Conservation (phyloP, 2,888 invertebrate genomes). For the Torymus texanus region DNA sequence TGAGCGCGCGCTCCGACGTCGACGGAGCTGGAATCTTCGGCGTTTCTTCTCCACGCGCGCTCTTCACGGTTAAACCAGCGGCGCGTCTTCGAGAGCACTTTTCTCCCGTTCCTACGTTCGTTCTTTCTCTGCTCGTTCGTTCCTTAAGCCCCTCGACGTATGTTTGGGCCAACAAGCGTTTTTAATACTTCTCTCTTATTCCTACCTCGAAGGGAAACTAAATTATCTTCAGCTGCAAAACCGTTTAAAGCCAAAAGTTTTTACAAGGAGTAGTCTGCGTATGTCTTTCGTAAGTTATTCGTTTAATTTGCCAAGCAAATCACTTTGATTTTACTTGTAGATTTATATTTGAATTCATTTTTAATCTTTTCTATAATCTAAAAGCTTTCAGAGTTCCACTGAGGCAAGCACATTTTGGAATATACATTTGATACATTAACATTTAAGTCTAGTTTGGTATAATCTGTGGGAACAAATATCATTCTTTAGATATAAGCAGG, state of each 20-base stretch:
- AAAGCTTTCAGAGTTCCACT: no score
- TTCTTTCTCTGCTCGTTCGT: neutral
- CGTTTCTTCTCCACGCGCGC: neutral
- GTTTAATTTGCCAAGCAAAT: no score
- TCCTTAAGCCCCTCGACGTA: constrained; percentile 20
- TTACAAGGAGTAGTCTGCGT: neutral
- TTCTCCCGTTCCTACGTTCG: constrained; percentile 19
- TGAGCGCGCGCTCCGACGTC: neutral
- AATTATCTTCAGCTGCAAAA: constrained; percentile 36
- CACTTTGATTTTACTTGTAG: no score
- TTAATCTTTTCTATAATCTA: no score
- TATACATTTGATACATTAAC: no score
- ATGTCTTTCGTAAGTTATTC: no score
- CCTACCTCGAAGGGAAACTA: constrained; percentile 10
- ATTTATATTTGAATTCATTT: no score
- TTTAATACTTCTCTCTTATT: constrained; percentile 25
- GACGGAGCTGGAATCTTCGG: constrained; percentile 11
- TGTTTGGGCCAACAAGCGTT: constrained; percentile 30
- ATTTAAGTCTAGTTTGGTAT: no score
- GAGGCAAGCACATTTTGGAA: no score
- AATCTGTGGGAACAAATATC: no score
- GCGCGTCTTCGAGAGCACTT: constrained; percentile 1
- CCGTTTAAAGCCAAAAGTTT: constrained; percentile 13
- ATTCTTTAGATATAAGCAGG: neutral
- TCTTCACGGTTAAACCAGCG: constrained; percentile 7